Evolutionary conservation across 1,140 invertebrate species (phyloP), one percentile per base, ranked within the genome.

Genomic region (Yoshiicerus persimilis): DNA sequence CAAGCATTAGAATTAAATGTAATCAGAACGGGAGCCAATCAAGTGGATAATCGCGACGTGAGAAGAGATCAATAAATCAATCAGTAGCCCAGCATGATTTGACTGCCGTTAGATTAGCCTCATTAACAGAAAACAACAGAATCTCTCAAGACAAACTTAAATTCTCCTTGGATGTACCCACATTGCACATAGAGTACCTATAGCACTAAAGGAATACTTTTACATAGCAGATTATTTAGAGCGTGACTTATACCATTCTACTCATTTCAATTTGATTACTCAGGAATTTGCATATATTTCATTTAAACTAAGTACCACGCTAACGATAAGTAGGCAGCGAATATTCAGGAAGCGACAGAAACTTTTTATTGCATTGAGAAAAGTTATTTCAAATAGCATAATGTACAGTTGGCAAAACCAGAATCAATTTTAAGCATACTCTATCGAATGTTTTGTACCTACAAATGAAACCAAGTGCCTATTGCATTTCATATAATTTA

Each of bases 41-140:
- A 80, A 80, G 75, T 80, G 75, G 75, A 80, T 80, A 80, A 80
- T 80, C 75, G 32, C 75, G 75, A 80, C 75, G 75, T 80, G 75
- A 80, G 75, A 80, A 80, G 75, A 80, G 75, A 80, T 80, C 75
- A 80, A 80, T 80, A 80, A 80, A 80, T 80, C 75, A 80, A 80
- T 80, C 75, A 80, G 32, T 80, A 38, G 75, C 75, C 75, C 75
- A 80, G 75, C 75, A 80, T 80, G 75, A 80, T 23, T 80, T 80
- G 75, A 80, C 75, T 80, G 75, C 75, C 75, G 75, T 80, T 80
- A 80, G 75, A 80, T 80, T 80, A 80, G 75, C 75, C 75, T 80
- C 75, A 80, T 80, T 80, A 80, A 80, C 75, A 80, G 75, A 34
- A 36, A n/a, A 80, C 30, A 80, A 34, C 13, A 36, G 75, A 80